Conservation (phyloP, 1,140 invertebrate genomes). For the Mercenaria mercenaria region DNA sequence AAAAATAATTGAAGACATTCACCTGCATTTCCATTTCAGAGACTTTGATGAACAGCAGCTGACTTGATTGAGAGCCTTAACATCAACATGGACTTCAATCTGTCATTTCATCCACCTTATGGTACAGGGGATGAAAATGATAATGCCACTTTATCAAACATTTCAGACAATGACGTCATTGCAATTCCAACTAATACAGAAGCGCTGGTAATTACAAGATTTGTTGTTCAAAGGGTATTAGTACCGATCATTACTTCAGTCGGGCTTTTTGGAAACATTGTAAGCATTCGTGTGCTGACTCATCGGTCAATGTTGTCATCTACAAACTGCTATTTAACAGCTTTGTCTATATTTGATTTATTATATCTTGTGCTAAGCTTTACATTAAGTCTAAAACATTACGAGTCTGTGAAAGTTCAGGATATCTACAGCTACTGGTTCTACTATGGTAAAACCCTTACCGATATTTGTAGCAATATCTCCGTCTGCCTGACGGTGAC, state of each 20-base stretch:
- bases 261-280: slow-evolving; percentile 57
- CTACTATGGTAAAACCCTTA: slow-evolving; percentile 88
- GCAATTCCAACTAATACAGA: not conserved
- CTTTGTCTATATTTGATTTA: slow-evolving; percentile 90
- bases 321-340: slow-evolving; percentile 91
- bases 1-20: too few species aligned
- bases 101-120: not conserved
- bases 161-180: not conserved
- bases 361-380: slow-evolving; percentile 89
- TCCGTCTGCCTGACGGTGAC: slow-evolving; percentile 91
- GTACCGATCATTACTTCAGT: slow-evolving; percentile 44
- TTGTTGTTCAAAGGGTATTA: slow-evolving; percentile 57
- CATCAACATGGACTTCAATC: not conserved
- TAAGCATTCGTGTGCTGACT: slow-evolving; percentile 86
- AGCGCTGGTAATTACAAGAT: slow-evolving; percentile 44
- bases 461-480: slow-evolving; percentile 89
- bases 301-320: slow-evolving; percentile 90
- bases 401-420: slow-evolving; percentile 87
- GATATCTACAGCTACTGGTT: slow-evolving; percentile 72
- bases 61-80: too few species aligned
- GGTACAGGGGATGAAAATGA: not conserved
- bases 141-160: not conserved
- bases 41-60: too few species aligned
- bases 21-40: too few species aligned
- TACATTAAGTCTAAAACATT: slow-evolving; percentile 89